phyloP scores from a whole-genome alignment of 2,113 vertebrate genomes.

The Thamnophis sirtalis region DNA sequence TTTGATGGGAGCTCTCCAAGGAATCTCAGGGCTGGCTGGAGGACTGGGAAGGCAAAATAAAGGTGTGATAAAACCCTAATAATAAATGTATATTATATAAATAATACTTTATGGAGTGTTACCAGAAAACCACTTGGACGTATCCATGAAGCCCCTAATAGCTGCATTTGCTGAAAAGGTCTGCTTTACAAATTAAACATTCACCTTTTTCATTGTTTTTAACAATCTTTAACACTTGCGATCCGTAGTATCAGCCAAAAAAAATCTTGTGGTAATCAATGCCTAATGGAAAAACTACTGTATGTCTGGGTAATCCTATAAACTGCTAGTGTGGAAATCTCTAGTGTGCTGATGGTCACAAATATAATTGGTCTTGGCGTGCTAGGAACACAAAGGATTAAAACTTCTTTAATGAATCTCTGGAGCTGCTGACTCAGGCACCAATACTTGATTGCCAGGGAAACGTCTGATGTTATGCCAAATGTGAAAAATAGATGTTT shows the following conservation, averaged over 20 bases:
- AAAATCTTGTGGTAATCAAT: neutral
- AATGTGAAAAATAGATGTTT: conserved; percentile 20
- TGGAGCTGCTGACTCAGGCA: neutral
- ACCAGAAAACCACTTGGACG: neutral
- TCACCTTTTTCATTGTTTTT: neutral
- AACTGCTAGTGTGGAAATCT: neutral
- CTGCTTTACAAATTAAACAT: neutral
- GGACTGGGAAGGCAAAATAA: neutral
- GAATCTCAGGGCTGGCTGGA: neutral
- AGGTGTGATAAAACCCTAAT: neutral
- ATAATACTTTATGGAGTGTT: neutral
- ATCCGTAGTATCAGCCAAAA: neutral
- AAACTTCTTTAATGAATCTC: neutral
- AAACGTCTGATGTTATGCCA: conserved; percentile 34
- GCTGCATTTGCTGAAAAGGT: neutral
- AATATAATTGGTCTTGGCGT: neutral
- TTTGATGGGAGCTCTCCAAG: neutral
- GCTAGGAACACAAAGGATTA: neutral
- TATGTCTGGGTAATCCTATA: neutral
- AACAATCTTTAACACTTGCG: neutral
- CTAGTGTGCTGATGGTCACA: neutral
- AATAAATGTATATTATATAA: neutral
- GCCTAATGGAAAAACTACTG: neutral
- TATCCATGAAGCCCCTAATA: neutral
- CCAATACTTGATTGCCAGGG: neutral